Base-by-base conservation (phyloP, 1,140 invertebrate genomes). In the Grapholita molesta region DNA sequence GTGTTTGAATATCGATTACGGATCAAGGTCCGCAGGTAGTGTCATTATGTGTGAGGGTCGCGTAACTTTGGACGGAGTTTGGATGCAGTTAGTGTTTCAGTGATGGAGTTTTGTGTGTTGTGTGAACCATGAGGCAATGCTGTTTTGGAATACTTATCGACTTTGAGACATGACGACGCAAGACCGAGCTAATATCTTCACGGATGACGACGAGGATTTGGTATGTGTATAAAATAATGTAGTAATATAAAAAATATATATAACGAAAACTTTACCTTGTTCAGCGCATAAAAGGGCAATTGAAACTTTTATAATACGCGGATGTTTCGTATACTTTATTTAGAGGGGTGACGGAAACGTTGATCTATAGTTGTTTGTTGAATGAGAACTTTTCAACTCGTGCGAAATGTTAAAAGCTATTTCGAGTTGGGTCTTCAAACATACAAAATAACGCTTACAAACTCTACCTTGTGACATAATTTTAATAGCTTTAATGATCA, bases 201-300 rank as follows among this genome's bases (percentile, higher is more conserved):
- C 86, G 0, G 89, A 91, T 38, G 85, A 91, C 64, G 87, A 91
- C 72, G 89, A 91, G 78, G 89, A 91, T 61, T 75, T 91, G 87
- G 89, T 91, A 74, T 80, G 88, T 76, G 65, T 3, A 6, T 35
- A 3, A 3, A 30, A 3, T 3, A 7, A 30, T 30, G 3, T 3
- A 30, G 7, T 30, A 30, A 33, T 33, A 38, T 38, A 6, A 38
- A 4, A 6, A 15, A 15, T 15, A 38, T 38, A 61, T 28, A 61
- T n/a, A 61, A 28, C 30, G 12, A 15, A 38, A 38, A 38, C 12
- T 32, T 8, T 28, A 3, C 25, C 21, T 25, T 61, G 28, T 61
- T 61, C 24, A 61, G 24, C 0, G 24, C 25, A 28, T 32, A 28
- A 28, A 61, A 61, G 24, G 24, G 53, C 23, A 30, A 25, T 30